Percentiles rank a stretch among this genome's conserved stretches.
phyloP scores from a whole-genome alignment of 2,113 vertebrate genomes.

The Coturnix japonica region DNA sequence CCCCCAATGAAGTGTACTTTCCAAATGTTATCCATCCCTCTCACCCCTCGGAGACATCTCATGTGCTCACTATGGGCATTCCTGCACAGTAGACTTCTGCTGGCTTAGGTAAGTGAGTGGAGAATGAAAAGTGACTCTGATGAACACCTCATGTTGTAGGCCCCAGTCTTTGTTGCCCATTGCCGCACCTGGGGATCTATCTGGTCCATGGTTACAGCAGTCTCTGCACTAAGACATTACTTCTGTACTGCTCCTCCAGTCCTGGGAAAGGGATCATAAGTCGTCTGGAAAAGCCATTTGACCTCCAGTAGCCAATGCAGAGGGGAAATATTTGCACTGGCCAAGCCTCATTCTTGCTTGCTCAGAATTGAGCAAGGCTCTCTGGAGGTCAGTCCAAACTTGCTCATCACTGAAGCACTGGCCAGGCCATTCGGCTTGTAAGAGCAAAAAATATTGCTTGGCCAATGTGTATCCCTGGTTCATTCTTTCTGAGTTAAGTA shows the following conservation, averaged over 20 bases:
- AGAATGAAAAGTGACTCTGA: fast-evolving
- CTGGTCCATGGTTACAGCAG: neutral
- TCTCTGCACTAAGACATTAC: neutral
- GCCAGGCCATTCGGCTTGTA: neutral
- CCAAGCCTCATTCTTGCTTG: neutral
- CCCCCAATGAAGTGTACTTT: neutral
- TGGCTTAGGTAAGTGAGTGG: neutral
- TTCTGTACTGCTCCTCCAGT: neutral
- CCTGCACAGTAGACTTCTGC: neutral
- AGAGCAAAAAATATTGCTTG: neutral
- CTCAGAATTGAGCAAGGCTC: neutral
- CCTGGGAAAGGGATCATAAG: neutral
- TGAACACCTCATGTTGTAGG: fast-evolving
- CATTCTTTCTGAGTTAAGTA: neutral
- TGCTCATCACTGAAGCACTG: fast-evolving
- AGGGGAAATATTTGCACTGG: neutral
- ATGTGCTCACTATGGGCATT: neutral
- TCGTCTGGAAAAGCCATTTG: neutral
- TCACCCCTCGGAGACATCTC: neutral
- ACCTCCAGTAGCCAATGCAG: neutral
- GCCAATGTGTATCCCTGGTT: neutral
- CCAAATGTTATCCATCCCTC: neutral
- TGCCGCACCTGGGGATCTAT: neutral
- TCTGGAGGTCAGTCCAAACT: neutral
- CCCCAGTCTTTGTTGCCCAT: fast-evolving